These are phyloP conservation scores for Rhineura floridana DNA, from an alignment of 2,113 vertebrate genomes.

Conservation along the genomic window DNA sequence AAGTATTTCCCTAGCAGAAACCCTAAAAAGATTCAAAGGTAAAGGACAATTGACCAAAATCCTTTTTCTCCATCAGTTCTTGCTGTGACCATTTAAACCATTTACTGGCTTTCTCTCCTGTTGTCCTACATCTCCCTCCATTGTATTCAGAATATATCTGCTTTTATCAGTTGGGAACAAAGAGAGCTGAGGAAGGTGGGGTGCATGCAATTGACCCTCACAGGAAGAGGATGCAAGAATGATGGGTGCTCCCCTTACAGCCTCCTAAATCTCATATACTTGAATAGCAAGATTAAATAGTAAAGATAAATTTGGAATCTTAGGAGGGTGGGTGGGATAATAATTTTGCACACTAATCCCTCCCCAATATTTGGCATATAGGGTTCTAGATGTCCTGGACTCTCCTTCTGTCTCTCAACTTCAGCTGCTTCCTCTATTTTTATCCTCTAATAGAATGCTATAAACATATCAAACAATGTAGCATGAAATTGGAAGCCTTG, in stretches of 20 bases:
- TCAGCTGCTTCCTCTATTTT: background rate
- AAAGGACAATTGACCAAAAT: background rate
- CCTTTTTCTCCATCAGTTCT: background rate
- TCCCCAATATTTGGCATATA: no score
- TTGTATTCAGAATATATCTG: background rate
- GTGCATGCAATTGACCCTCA: background rate
- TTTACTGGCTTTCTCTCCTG: background rate
- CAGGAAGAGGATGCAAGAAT: background rate
- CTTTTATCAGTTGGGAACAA: background rate
- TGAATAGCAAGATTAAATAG: background rate
- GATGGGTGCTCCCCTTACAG: background rate
- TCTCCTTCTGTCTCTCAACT: background rate
- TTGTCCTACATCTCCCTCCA: background rate
- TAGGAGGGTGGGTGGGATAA: no score
- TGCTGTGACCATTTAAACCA: no score
- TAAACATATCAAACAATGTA: background rate
- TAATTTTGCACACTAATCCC: no score
- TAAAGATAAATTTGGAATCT: background rate
- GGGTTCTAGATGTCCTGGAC: background rate
- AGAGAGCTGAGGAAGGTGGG: background rate
- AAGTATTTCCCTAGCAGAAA: background rate
- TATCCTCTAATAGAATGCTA: background rate
- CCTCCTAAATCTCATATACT: background rate
- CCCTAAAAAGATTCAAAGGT: slow-evolving; percentile 9
- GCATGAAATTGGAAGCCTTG: background rate